phyloP scores from a whole-genome alignment of 2,113 vertebrate species.

The Collichthys lucidus region DNA sequence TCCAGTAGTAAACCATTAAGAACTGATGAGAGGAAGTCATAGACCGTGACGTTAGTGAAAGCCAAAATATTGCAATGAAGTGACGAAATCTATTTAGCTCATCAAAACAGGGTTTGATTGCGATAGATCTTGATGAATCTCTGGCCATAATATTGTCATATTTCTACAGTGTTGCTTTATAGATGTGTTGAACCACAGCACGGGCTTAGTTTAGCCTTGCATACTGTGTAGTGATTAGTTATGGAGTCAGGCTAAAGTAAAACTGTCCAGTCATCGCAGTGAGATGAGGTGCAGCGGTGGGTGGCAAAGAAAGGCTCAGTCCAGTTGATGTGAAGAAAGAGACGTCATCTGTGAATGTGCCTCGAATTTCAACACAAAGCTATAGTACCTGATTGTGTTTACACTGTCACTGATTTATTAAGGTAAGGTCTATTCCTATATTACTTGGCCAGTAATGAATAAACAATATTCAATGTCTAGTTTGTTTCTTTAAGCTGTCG shows the following conservation, averaged over 20 bases:
- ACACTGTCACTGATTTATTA: slow-evolving; percentile 80
- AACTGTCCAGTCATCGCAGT: slow-evolving; percentile 27
- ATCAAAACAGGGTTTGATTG: not conserved
- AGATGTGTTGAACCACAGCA: not conserved
- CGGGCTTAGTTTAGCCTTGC: not conserved
- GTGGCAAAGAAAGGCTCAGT: slow-evolving; percentile 52
- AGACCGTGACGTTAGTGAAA: not conserved
- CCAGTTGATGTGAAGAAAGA: slow-evolving; percentile 68
- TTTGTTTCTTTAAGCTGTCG: slow-evolving; percentile 81
- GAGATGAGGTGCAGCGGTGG: slow-evolving; percentile 57
- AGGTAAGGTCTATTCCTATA: slow-evolving; percentile 64
- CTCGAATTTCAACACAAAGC: slow-evolving; percentile 75
- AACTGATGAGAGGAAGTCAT: not conserved
- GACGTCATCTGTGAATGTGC: slow-evolving; percentile 66
- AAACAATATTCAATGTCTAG: slow-evolving; percentile 73
- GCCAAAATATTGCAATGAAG: not conserved
- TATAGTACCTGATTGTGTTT: slow-evolving; percentile 80
- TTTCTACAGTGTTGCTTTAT: no score
- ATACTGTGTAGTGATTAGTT: not conserved
- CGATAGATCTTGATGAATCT: not conserved
- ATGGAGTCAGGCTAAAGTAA: not conserved
- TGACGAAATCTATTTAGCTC: not conserved
- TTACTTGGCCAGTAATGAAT: slow-evolving; percentile 68
- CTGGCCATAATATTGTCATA: not conserved
- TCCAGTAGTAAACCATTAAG: not conserved